phyloP scores from a whole-genome alignment of 92 coral and sea anemone genomes.

The Parazoanthus swiftii region DNA sequence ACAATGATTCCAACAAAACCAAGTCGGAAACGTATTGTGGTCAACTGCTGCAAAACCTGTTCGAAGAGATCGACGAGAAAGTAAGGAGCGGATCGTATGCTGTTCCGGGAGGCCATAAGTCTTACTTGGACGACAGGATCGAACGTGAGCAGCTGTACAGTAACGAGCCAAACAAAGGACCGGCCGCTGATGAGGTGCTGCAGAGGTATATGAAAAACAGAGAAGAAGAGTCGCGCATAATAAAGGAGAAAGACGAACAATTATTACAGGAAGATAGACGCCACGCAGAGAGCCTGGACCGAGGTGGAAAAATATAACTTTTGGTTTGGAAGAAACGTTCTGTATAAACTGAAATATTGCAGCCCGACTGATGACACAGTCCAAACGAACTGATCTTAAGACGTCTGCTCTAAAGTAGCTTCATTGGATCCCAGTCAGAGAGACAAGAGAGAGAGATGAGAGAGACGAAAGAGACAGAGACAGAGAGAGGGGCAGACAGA shows the following conservation, averaged over 20 bases:
- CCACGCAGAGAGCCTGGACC: background rate
- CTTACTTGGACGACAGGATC: background rate
- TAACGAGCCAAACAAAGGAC: slow-evolving; percentile 29
- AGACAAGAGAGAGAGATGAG: no score
- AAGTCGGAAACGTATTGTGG: background rate
- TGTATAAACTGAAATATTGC: no score
- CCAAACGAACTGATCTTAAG: no score
- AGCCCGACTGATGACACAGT: no score
- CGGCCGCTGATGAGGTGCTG: slow-evolving; percentile 26
- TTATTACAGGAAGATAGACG: background rate
- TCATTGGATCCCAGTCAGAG: no score
- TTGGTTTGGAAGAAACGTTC: no score
- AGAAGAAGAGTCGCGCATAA: background rate
- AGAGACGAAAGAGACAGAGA: no score
- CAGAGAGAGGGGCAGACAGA: no score
- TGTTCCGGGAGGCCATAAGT: slow-evolving; percentile 14
- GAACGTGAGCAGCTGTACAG: background rate
- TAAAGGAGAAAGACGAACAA: background rate
- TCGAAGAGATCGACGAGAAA: slow-evolving; percentile 18
- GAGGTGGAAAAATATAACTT: no score
- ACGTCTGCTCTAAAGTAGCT: no score
- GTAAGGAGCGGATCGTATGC: background rate
- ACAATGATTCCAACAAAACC: background rate
- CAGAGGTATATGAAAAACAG: background rate
- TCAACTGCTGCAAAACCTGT: slow-evolving; percentile 14